A percentile compares a stretch with the other conserved stretches of the same genome.
Evolutionary conservation across 2,113 vertebrate species (phyloP).

Genomic region (Pipa parva): DNA sequence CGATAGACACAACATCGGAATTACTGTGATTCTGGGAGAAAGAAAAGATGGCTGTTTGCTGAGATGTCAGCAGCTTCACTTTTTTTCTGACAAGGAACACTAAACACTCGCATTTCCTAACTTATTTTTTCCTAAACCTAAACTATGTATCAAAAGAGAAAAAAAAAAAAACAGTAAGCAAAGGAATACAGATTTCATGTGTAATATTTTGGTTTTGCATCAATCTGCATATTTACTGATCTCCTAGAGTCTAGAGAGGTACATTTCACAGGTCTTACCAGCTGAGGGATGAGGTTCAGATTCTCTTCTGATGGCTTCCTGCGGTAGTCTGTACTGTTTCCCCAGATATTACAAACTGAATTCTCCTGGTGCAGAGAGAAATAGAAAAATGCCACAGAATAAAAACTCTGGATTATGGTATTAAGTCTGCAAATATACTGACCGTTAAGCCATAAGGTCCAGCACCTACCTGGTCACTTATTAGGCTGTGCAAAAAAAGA

Average conservation of each 20-base stretch:
- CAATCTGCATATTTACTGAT: too few relatives aligned
- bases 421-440: neutral
- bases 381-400: neutral
- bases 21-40: conserved; percentile 84
- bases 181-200: too few relatives aligned
- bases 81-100: too few relatives aligned
- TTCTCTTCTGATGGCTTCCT: conserved; percentile 62
- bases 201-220: too few relatives aligned
- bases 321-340: conserved; percentile 64
- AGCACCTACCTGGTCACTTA: conserved; percentile 63
- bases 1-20: conserved; percentile 59
- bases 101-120: too few relatives aligned
- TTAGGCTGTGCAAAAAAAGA: conserved; percentile 65
- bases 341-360: conserved; percentile 54
- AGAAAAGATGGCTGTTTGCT: too few relatives aligned
- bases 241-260: neutral
- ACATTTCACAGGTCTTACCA: conserved; percentile 72
- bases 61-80: too few relatives aligned
- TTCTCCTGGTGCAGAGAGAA: conserved; percentile 49
- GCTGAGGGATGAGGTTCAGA: conserved; percentile 63
- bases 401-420: neutral
- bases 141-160: too few relatives aligned
- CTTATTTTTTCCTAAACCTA: too few relatives aligned
- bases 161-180: too few relatives aligned
- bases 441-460: neutral